Conservation (phyloP, 2,888 invertebrate species). For the Sinotaia quadrata region DNA sequence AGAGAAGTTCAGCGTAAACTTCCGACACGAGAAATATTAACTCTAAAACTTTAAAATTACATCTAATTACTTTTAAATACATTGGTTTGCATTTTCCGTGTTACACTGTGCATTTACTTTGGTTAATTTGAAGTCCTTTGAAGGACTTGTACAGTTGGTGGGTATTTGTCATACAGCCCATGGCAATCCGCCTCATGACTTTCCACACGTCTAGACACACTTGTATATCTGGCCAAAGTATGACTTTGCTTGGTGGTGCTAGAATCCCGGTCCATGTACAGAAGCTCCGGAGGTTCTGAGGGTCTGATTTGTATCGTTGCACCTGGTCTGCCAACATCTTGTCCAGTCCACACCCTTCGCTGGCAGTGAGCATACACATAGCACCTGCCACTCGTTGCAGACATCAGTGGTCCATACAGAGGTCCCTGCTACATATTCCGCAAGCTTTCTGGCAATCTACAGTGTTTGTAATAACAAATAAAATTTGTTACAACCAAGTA, state of each 20-base stretch:
- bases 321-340: slow-evolving; percentile 42
- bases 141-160: slow-evolving; percentile 43
- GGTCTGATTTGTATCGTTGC: slow-evolving; percentile 34
- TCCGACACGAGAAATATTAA: no score
- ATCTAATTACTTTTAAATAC: slow-evolving; percentile 41
- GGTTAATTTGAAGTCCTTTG: slow-evolving; percentile 39
- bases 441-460: no score
- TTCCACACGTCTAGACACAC: slow-evolving; percentile 47
- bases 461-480: no score
- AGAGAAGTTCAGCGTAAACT: no score
- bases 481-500: no score
- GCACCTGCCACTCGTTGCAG: no score
- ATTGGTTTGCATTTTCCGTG: slow-evolving; percentile 34
- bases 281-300: slow-evolving; percentile 34
- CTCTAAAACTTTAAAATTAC: no score
- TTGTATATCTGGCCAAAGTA: slow-evolving; percentile 25
- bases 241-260: no score
- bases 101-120: slow-evolving; percentile 43
- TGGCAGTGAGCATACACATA: slow-evolving; percentile 44
- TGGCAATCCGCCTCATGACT: slow-evolving; percentile 43
- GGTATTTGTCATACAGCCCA: slow-evolving; percentile 37
- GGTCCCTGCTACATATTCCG: no score
- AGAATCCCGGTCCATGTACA: slow-evolving; percentile 48
- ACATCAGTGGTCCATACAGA: no score
- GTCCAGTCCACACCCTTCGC: slow-evolving; percentile 40